Base-by-base conservation (phyloP, 2,113 vertebrate species). In the Cynoglossus semilaevis region DNA sequence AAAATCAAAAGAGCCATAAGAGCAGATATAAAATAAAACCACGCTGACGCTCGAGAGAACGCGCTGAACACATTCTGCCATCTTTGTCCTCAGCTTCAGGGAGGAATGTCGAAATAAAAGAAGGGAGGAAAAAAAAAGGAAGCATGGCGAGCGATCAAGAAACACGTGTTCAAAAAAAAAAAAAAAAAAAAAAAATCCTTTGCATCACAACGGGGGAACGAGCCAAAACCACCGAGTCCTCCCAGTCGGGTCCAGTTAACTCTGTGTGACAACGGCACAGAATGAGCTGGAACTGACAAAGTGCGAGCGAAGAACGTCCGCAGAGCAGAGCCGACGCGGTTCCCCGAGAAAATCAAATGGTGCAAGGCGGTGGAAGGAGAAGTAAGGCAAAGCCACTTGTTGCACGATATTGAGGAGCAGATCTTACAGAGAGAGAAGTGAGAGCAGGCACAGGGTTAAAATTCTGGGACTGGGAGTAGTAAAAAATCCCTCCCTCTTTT, bases 401-500 rank as follows among this genome's bases (percentile, higher is more conserved):
- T 87, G 85, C 84, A 77, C 51, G 79, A 77, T 77, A 73, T 70
- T 74, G 76, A 79, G 65, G 43, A 80, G 63, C 63, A 66, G 76
- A 76, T 80, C 77, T 61, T 80, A 77, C 72, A 70, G 72, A 64
- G 72, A 64, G 67, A 75, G 67, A 47, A 82, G 83, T 64, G 76
- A 60, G 76, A 87, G 88, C 64, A 84, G 87, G 74, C 86, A 87
- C 58, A 88, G 88, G 91, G 90, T 90, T 91, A 90, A 91, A 91
- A 88, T 91, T 85, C 91, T 81, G 79, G 89, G 80, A 87, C 86
- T 81, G 80, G 87, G 85, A 88, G 88, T 83, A 84, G 91, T 83
- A 83, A 85, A 88, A 90, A 88, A 90, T 81, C 85, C 92, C 91
- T 92, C 92, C 86, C 91, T 89, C 91, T 92, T 88, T 81, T 92